Conservation (phyloP, 2,113 vertebrate species). For the Platycercus adscitus region DNA sequence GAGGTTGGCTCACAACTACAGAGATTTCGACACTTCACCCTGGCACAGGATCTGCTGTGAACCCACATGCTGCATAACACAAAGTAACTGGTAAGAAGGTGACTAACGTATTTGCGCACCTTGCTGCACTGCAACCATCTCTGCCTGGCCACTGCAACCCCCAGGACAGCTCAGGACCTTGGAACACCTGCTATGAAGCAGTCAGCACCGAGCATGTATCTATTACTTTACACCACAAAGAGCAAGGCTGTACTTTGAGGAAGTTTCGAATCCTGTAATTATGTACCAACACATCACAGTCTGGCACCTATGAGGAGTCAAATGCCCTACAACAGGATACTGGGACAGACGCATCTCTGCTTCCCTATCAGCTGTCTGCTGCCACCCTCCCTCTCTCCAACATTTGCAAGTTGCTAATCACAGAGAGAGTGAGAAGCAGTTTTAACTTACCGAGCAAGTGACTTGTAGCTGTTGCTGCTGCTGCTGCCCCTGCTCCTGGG, state of each 20-base stretch:
- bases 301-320: background rate
- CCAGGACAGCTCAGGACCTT: background rate
- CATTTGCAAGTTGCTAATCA: background rate
- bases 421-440: background rate
- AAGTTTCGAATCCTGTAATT: background rate
- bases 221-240: background rate
- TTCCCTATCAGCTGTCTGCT: background rate
- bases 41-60: background rate
- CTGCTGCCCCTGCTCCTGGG: constrained; percentile 89
- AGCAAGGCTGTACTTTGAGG: background rate
- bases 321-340: background rate
- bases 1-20: background rate
- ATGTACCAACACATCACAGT: background rate
- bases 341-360: background rate
- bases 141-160: background rate
- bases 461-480: constrained; percentile 93
- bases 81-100: background rate
- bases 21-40: rapidly evolving
- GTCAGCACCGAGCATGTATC: rapidly evolving
- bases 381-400: background rate
- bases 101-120: background rate
- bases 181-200: background rate
- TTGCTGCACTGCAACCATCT: background rate
- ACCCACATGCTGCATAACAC: background rate
- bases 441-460: constrained; percentile 79